Evolutionary conservation across 2,888 invertebrate genomes (phyloP), one percentile per base, ranked within the genome.

Genomic region (Polymixis lichenea): DNA sequence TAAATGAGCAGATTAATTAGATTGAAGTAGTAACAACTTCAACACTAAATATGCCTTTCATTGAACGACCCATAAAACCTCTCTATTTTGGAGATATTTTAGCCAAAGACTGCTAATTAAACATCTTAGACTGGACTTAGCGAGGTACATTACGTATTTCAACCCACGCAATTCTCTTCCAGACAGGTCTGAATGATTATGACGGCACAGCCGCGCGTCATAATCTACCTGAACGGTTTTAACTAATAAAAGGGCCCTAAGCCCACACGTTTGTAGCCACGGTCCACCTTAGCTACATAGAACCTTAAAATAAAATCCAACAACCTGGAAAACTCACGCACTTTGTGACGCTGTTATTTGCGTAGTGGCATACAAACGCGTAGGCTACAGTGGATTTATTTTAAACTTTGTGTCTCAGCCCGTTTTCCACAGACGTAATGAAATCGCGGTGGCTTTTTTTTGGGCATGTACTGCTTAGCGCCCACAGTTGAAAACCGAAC

Each of bases 171-270:
- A 22, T 6, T 43, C 28, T 60, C n/a, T 13, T 1, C 43, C 13
- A 60, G n/a, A 78, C 32, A 22, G n/a, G 13, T 60, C 28, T 53
- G 22, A 53, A 77, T 58, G 15, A 43, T 25, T 11, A 49, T 65
- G 58, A 73, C 53, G 78, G 53, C 81, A 80, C 11, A 6, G 8
- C 4, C 1, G 43, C 1, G 11, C 53, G 58, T 65, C 58, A 65
- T 55, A 55, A 28, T 51, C 0, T 28, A 43, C 51, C 28, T 43
- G 1, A 72, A 70, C 9, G 43, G 5, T 80, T 64, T 32, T 56
- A 25, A 22, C 15, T 15, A 17, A 55, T 28, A 17, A n/a, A 71
- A 51, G 49, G 19, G 51, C 19, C 38, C 55, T 49, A 62, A 55
- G 4, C 51, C 72, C 43, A 72, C 56, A 15, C 17, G 13, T 38